Percentiles rank a stretch among this genome's conserved stretches.
Evolutionary conservation across 2,113 vertebrate species (phyloP).

Genomic region (Nibea albiflora): DNA sequence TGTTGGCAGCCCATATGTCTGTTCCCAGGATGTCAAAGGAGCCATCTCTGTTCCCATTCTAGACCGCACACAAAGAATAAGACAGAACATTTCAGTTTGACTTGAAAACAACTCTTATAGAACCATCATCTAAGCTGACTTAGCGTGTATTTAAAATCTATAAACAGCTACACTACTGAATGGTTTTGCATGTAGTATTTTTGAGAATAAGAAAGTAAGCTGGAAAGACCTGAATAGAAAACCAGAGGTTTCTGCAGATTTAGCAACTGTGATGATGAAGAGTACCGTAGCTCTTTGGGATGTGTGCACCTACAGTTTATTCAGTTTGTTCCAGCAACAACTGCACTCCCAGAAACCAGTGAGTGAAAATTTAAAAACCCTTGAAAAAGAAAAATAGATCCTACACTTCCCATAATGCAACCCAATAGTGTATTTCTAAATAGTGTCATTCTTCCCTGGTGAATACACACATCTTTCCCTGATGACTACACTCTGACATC

Average conservation of each 20-base stretch:
- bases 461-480: not conserved
- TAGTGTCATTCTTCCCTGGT: not conserved
- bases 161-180: not conserved
- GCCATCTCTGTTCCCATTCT: constrained; percentile 95
- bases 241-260: too few species aligned
- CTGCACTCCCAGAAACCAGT: not conserved
- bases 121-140: not conserved
- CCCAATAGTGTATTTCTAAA: not conserved
- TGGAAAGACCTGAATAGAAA: not conserved
- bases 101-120: not conserved
- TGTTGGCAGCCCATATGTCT: constrained; percentile 98
- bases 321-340: not conserved
- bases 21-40: constrained; percentile 95
- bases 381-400: not conserved
- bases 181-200: not conserved
- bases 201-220: not conserved
- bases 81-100: not conserved
- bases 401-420: not conserved
- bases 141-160: not conserved
- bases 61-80: constrained; percentile 34
- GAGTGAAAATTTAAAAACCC: not conserved
- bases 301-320: not conserved
- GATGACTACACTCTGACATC: too few species aligned
- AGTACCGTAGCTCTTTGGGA: not conserved
- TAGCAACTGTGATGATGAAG: not conserved